Evolutionary conservation across 2,888 invertebrate species (phyloP).

Genomic region (Silvanus unidentatus): DNA sequence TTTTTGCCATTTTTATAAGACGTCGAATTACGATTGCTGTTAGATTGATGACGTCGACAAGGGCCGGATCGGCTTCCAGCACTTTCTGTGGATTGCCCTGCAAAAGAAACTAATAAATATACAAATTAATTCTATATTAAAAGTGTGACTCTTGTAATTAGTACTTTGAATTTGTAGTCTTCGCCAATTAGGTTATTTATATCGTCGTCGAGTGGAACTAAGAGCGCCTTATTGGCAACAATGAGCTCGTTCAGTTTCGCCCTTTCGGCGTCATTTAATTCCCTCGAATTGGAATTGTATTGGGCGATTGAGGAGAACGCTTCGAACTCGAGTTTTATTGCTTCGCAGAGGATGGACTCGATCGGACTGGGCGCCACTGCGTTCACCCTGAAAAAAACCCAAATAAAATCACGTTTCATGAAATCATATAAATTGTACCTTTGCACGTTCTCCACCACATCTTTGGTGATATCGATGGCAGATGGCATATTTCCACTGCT

Average conservation of each 20-base stretch:
- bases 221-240: constrained; percentile 77
- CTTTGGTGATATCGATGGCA: constrained; percentile 50
- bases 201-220: constrained; percentile 80
- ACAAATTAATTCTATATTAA: neutral
- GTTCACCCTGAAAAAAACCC: constrained; percentile 41
- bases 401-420: neutral
- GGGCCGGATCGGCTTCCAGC: constrained; percentile 55
- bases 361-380: constrained; percentile 63
- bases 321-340: constrained; percentile 79
- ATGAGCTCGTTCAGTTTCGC: constrained; percentile 80
- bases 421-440: constrained; percentile 46
- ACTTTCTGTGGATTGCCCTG: constrained; percentile 29
- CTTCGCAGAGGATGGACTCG: constrained; percentile 78
- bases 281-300: constrained; percentile 57
- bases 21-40: constrained; percentile 88
- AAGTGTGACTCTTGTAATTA: neutral
- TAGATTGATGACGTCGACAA: constrained; percentile 81
- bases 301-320: constrained; percentile 55
- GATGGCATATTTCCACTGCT: constrained; percentile 8
- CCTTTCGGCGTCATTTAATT: constrained; percentile 74
- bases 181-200: constrained; percentile 63
- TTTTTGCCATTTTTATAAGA: constrained; percentile 77
- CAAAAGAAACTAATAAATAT: constrained; percentile 12
- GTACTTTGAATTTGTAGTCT: constrained; percentile 55
- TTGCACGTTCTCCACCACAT: constrained; percentile 63